Percentiles rank a stretch among this genome's conserved stretches.
Conservation (phyloP, 2,797 vertebrate species). For the Pangasius djambal region DNA sequence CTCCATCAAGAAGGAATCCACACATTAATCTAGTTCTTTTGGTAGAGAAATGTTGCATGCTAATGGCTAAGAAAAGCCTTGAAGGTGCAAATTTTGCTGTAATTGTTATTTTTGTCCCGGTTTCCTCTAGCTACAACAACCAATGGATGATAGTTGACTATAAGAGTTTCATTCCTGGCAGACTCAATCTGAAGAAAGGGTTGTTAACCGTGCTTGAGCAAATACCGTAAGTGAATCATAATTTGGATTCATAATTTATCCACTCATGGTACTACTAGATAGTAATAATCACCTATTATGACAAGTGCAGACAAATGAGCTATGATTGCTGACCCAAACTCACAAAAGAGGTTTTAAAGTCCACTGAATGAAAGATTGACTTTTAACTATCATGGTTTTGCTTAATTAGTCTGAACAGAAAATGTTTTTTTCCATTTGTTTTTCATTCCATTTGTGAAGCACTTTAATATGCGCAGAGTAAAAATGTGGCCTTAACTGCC, state of each 20-base stretch:
- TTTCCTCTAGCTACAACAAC: conserved; percentile 87
- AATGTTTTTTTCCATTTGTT: background rate
- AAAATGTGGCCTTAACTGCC: too few relatives aligned
- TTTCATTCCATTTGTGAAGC: background rate
- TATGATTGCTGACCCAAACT: background rate
- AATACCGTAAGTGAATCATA: conserved; percentile 84
- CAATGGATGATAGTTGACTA: conserved; percentile 99
- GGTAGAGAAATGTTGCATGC: background rate
- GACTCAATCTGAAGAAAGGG: conserved; percentile 52
- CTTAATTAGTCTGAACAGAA: background rate
- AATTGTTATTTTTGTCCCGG: background rate
- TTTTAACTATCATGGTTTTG: background rate
- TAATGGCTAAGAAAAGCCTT: background rate
- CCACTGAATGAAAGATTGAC: background rate
- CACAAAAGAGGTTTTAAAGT: background rate
- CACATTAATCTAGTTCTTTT: background rate
- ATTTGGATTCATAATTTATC: background rate
- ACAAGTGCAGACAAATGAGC: background rate
- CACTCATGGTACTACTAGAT: background rate
- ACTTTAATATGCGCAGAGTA: too few relatives aligned
- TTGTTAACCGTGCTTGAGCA: conserved; percentile 90
- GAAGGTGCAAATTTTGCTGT: background rate
- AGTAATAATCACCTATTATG: background rate
- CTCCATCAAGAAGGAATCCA: background rate
- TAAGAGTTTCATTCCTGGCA: conserved; percentile 79